A percentile compares a stretch with the other conserved stretches of the same genome.
These are phyloP conservation scores for Cyrtonyx montezumae DNA, from an alignment of 2,113 vertebrate genomes.

Conservation along the genomic window DNA sequence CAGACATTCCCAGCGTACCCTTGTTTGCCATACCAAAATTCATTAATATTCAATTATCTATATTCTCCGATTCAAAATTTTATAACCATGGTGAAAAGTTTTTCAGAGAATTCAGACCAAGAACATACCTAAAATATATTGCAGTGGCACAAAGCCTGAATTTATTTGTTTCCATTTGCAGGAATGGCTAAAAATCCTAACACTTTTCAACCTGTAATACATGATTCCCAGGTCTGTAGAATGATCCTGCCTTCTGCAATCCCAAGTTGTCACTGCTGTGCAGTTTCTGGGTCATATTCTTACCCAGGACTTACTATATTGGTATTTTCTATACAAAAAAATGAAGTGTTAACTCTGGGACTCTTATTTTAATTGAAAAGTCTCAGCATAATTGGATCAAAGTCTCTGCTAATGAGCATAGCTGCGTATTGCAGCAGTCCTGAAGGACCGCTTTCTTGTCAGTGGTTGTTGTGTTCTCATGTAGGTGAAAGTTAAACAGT, in stretches of 20 bases:
- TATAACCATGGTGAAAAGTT: background rate
- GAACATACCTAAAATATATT: background rate
- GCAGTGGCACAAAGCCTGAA: background rate
- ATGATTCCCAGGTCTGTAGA: background rate
- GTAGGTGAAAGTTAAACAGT: background rate
- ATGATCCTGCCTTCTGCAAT: background rate
- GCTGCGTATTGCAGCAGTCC: background rate
- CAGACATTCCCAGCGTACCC: background rate
- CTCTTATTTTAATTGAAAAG: background rate
- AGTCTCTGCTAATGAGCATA: background rate
- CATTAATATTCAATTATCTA: background rate
- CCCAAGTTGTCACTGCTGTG: background rate
- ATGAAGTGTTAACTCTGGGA: background rate
- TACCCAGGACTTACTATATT: background rate
- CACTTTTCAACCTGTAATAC: background rate
- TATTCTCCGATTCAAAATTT: background rate
- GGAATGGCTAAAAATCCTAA: background rate
- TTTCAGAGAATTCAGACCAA: background rate
- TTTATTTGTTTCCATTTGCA: background rate
- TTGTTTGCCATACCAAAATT: background rate
- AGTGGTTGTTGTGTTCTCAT: background rate
- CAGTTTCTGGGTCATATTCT: background rate
- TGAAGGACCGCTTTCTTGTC: background rate
- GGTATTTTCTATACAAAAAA: background rate
- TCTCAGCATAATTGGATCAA: background rate